Percentiles rank a stretch among this genome's conserved stretches.
phyloP scores from a whole-genome alignment of 2,797 vertebrate species.

The Pelobates cultripes region DNA sequence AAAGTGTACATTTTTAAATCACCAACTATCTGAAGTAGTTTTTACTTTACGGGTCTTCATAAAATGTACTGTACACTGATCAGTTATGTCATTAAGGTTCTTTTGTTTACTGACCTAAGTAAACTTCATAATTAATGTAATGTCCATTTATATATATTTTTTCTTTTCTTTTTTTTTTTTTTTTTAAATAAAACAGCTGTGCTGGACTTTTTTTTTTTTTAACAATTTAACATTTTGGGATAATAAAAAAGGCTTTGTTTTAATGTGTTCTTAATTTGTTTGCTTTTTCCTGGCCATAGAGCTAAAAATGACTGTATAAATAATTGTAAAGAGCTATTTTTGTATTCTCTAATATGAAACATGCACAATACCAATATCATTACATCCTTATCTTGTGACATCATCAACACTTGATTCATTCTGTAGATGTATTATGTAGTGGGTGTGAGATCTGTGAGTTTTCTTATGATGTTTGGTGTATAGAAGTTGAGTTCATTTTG shows the following conservation, averaged over 20 bases:
- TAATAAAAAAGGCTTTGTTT: constrained; percentile 78
- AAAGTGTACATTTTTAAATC: constrained; percentile 71
- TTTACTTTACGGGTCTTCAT: constrained; percentile 88
- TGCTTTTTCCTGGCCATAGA: constrained; percentile 50
- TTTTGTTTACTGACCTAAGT: constrained; percentile 82
- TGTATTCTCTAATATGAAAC: constrained; percentile 15
- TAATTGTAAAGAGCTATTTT: constrained; percentile 28
- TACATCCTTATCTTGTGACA: constrained; percentile 12
- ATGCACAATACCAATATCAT: constrained; percentile 16
- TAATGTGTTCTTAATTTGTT: constrained; percentile 70
- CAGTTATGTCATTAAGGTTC: constrained; percentile 79
- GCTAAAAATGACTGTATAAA: constrained; percentile 40
- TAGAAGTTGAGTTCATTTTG: too few species aligned
- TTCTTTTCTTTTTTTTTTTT: constrained; percentile 73
- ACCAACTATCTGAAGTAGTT: constrained; percentile 80
- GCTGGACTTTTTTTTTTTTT: constrained; percentile 82
- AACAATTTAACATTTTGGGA: constrained; percentile 82
- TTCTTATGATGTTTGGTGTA: too few species aligned
- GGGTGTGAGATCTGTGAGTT: background rate
- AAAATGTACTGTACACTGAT: constrained; percentile 88
- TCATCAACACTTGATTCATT: constrained; percentile 19
- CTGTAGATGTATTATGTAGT: background rate
- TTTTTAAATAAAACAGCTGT: constrained; percentile 76
- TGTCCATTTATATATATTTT: constrained; percentile 87
- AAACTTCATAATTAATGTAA: constrained; percentile 78